A percentile compares a stretch with the other conserved stretches of the same genome.
Evolutionary conservation across 2,888 invertebrate species (phyloP).

Genomic region (Oscheius sp.): DNA sequence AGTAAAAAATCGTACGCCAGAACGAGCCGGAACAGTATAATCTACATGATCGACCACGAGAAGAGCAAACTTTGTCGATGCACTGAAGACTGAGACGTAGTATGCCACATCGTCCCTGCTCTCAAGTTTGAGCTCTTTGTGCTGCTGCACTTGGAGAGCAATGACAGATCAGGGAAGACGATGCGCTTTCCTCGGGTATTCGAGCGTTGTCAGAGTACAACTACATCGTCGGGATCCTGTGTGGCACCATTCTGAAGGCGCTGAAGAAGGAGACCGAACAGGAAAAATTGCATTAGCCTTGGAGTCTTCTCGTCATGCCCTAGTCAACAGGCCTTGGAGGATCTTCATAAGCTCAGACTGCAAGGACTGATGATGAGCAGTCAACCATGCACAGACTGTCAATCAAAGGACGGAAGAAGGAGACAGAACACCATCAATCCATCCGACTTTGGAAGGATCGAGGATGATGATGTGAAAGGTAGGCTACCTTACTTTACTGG

Average conservation of each 20-base stretch:
- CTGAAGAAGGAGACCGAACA: conserved; percentile 47
- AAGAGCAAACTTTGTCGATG: conserved; percentile 3
- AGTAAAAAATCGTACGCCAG: conserved; percentile 47
- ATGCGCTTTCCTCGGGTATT: conserved; percentile 52
- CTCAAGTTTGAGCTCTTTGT: conserved; percentile 53
- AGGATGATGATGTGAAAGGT: conserved; percentile 40
- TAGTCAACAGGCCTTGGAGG: conserved; percentile 53
- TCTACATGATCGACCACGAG: conserved; percentile 49
- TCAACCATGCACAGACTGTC: too few relatives aligned
- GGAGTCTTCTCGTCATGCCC: conserved; percentile 55
- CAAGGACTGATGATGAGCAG: too few relatives aligned
- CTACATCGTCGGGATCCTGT: conserved; percentile 54
- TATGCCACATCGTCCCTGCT: conserved; percentile 42
- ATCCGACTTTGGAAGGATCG: conserved; percentile 44
- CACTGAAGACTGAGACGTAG: conserved; percentile 43
- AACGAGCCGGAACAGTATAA: conserved; percentile 50
- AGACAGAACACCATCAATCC: conserved; percentile 48
- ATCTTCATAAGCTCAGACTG: conserved; percentile 46
- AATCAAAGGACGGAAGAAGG: too few relatives aligned
- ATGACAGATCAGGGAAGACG: conserved; percentile 34
- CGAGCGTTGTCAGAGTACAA: conserved; percentile 49
- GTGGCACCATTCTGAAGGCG: conserved; percentile 48
- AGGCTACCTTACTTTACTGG: background rate
- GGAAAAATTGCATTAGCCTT: conserved; percentile 49
- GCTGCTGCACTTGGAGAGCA: conserved; percentile 46